A percentile compares a stretch with the other conserved stretches of the same genome.
phyloP scores from a whole-genome alignment of 2,888 invertebrate genomes.

The Prenolepis imparis region DNA sequence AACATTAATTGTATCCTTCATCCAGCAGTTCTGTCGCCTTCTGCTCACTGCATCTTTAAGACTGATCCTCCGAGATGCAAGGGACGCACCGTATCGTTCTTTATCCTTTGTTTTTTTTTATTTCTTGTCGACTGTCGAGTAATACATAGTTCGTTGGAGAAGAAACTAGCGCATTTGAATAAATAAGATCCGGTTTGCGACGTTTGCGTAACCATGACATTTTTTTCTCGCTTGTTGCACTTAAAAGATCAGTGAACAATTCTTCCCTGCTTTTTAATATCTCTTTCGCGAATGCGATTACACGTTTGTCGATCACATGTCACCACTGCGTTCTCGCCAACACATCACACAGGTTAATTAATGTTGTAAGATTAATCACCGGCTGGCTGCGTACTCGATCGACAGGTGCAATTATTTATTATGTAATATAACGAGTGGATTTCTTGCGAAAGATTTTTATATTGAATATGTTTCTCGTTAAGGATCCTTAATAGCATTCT shows the following conservation, averaged over 20 bases:
- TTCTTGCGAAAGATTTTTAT: slow-evolving; percentile 45
- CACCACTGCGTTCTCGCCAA: slow-evolving; percentile 21
- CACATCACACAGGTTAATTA: slow-evolving; percentile 38
- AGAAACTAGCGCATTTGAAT: slow-evolving; percentile 56
- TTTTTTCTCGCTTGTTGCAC: slow-evolving; percentile 44
- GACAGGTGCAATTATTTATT: slow-evolving; percentile 44
- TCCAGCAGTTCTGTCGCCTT: slow-evolving; percentile 43
- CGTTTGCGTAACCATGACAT: slow-evolving; percentile 72
- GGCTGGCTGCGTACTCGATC: slow-evolving; percentile 36
- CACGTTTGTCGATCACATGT: slow-evolving; percentile 27
- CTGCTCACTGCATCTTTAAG: slow-evolving; percentile 59
- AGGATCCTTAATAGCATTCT: slow-evolving; percentile 53
- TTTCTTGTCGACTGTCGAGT: slow-evolving; percentile 24
- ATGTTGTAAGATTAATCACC: slow-evolving; percentile 34
- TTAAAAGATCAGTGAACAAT: slow-evolving; percentile 13
- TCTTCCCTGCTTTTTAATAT: not conserved
- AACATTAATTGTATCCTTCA: slow-evolving; percentile 37
- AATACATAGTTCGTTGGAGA: slow-evolving; percentile 19
- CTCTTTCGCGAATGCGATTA: slow-evolving; percentile 11
- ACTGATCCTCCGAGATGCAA: slow-evolving; percentile 59
- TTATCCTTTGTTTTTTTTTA: slow-evolving; percentile 16
- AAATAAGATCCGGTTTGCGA: slow-evolving; percentile 47
- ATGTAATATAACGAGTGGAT: slow-evolving; percentile 41
- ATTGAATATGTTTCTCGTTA: slow-evolving; percentile 23
- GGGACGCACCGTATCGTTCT: slow-evolving; percentile 33